Percentiles rank a stretch among this genome's conserved stretches.
phyloP scores from a whole-genome alignment of 2,797 vertebrate genomes.

The Sternotherus odoratus region DNA sequence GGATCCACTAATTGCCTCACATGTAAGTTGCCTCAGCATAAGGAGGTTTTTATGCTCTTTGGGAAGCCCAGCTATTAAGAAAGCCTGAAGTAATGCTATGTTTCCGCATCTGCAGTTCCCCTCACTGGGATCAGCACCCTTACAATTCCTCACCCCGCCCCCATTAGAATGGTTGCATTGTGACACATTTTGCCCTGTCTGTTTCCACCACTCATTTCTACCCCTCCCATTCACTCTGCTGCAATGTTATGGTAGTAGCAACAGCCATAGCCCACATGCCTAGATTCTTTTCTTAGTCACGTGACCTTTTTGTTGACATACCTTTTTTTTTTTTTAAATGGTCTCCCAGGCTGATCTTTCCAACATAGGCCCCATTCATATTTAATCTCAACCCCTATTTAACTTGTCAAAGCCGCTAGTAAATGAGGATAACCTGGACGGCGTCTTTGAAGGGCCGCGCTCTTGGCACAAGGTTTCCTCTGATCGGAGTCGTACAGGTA shows the following conservation, averaged over 20 bases:
- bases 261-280: not conserved
- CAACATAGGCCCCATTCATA: conserved; percentile 63
- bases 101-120: not conserved
- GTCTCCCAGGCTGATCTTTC: conserved; percentile 61
- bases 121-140: not conserved
- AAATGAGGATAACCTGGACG: conserved; percentile 38
- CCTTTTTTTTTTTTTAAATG: conserved; percentile 58
- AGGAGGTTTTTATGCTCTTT: not conserved
- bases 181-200: not conserved
- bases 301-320: conserved; percentile 53
- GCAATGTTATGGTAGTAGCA: not conserved
- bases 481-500: not conserved
- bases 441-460: not conserved
- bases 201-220: conserved; percentile 12
- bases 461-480: not conserved
- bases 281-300: conserved; percentile 51
- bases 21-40: not conserved
- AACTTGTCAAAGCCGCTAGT: conserved; percentile 67
- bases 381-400: conserved; percentile 72
- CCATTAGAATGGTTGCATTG: not conserved
- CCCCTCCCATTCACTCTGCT: not conserved
- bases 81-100: not conserved
- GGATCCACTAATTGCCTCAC: not conserved
- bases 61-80: not conserved
- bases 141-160: not conserved